Evolutionary conservation across 2,113 vertebrate genomes (phyloP).

Genomic region (Chaenocephalus aceratus): DNA sequence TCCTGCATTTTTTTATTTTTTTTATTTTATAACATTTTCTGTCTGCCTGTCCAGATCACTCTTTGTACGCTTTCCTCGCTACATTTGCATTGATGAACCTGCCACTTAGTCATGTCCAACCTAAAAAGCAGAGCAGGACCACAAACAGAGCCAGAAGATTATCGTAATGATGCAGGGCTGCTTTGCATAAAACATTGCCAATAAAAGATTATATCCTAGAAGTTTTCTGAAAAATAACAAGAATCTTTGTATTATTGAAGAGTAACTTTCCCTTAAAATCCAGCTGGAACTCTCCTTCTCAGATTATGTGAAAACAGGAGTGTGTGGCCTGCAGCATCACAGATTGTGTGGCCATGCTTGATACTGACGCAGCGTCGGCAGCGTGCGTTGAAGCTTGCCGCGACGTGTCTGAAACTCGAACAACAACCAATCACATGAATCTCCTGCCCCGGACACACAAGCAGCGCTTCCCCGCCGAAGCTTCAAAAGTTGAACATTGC

Average conservation of each 20-base stretch:
- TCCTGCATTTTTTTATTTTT: conserved; percentile 44
- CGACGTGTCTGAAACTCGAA: too few species aligned
- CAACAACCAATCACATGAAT: too few species aligned
- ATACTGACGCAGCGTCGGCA: not conserved
- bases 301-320: not conserved
- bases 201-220: not conserved
- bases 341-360: not conserved
- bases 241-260: not conserved
- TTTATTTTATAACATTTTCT: not conserved
- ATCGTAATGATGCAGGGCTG: not conserved
- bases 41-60: not conserved
- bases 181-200: not conserved
- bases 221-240: not conserved
- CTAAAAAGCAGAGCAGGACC: not conserved
- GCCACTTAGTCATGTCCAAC: not conserved
- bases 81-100: conserved; percentile 13
- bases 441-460: too few species aligned
- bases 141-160: not conserved
- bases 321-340: not conserved
- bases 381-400: too few species aligned
- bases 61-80: not conserved
- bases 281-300: not conserved
- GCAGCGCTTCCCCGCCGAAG: too few species aligned
- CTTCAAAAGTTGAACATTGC: too few species aligned
- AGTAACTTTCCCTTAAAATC: not conserved